Conservation (phyloP, 2,113 vertebrate species). For the Perognathus longimembris region DNA sequence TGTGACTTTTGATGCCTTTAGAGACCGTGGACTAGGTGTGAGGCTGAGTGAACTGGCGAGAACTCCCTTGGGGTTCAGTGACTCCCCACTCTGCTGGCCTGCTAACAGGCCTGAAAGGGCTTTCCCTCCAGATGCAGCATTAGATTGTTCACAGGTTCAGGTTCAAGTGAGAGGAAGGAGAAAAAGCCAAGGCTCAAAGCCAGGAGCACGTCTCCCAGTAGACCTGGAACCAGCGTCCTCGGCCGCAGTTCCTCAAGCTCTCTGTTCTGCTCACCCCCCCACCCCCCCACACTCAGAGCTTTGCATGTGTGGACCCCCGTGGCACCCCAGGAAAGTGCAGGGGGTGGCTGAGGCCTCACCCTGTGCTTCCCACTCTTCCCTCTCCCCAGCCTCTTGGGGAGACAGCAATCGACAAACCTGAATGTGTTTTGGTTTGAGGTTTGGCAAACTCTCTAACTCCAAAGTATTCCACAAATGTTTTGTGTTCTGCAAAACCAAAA, state of each 20-base stretch:
- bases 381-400: slow-evolving; percentile 33
- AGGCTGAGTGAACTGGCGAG: not conserved
- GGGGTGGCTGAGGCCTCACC: not conserved
- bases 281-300: too few relatives aligned
- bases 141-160: not conserved
- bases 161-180: not conserved
- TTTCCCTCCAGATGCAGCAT: not conserved
- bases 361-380: slow-evolving; percentile 3
- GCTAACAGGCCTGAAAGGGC: not conserved
- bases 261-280: not conserved
- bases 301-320: not conserved
- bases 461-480: slow-evolving; percentile 81
- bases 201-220: not conserved
- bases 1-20: not conserved
- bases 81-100: not conserved
- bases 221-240: not conserved
- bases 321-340: not conserved
- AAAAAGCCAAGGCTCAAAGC: not conserved
- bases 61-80: not conserved
- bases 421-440: slow-evolving; percentile 83
- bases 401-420: slow-evolving; percentile 78
- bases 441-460: slow-evolving; percentile 76
- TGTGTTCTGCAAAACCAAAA: slow-evolving; percentile 82
- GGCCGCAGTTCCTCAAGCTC: not conserved
- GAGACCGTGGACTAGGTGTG: accelerated